These are phyloP conservation scores for Patella vulgata DNA, from an alignment of 1,140 invertebrate species.

Conservation along the genomic window DNA sequence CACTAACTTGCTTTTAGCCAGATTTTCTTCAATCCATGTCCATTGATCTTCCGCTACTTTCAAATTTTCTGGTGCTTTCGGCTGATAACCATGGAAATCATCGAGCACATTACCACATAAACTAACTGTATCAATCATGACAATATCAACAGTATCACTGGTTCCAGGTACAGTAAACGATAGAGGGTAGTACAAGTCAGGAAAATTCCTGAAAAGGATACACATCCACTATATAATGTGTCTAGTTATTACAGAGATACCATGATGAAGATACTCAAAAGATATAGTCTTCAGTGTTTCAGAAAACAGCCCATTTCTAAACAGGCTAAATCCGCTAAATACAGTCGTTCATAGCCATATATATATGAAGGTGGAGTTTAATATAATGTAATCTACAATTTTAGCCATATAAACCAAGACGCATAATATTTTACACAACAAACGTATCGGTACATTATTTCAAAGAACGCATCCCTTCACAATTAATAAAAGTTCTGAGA, in stretches of 20 bases:
- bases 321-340: no score
- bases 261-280: not conserved
- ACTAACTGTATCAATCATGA: constrained; percentile 68
- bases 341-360: no score
- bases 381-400: no score
- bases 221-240: no score
- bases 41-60: constrained; percentile 61
- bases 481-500: constrained; percentile 66
- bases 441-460: no score
- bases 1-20: constrained; percentile 46
- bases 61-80: constrained; percentile 35
- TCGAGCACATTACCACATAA: constrained; percentile 66
- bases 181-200: constrained; percentile 65
- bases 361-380: no score
- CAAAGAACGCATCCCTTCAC: no score
- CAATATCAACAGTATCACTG: constrained; percentile 54
- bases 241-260: not conserved
- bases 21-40: constrained; percentile 65
- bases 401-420: no score
- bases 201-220: constrained; percentile 65
- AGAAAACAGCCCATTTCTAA: not conserved
- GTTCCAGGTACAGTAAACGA: constrained; percentile 42
- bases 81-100: constrained; percentile 36
- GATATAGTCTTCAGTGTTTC: not conserved
- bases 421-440: no score